phyloP scores from a whole-genome alignment of 2,113 vertebrate genomes.

The Lepus americanus region DNA sequence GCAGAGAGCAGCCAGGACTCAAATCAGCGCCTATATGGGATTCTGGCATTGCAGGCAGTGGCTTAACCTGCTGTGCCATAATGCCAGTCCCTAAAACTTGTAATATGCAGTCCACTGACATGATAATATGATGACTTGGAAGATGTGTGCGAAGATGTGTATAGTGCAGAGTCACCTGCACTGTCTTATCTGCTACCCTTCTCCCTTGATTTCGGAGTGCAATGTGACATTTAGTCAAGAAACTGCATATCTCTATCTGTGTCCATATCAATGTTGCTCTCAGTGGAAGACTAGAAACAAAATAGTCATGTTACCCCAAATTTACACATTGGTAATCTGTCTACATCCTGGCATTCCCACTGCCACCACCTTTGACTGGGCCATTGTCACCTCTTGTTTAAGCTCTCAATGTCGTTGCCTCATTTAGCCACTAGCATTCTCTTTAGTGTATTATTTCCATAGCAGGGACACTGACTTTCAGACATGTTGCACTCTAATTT shows the following conservation, averaged over 20 bases:
- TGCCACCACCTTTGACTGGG: not conserved
- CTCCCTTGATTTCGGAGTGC: not conserved
- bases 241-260: not conserved
- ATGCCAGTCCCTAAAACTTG: not conserved
- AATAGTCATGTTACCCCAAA: not conserved
- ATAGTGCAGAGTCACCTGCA: not conserved
- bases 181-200: not conserved
- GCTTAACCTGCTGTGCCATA: too few species aligned
- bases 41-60: too few species aligned
- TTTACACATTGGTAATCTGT: not conserved
- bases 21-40: too few species aligned
- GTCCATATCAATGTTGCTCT: not conserved
- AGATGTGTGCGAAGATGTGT: not conserved
- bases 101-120: not conserved
- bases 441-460: not conserved
- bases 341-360: not conserved
- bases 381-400: not conserved
- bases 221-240: not conserved
- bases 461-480: not conserved
- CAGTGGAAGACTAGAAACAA: not conserved
- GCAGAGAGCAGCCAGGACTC: too few species aligned
- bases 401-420: not conserved
- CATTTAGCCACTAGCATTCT: not conserved
- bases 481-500: not conserved
- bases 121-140: not conserved